Base-by-base conservation (phyloP, 2,113 vertebrate species). In the Percina caprodes region DNA sequence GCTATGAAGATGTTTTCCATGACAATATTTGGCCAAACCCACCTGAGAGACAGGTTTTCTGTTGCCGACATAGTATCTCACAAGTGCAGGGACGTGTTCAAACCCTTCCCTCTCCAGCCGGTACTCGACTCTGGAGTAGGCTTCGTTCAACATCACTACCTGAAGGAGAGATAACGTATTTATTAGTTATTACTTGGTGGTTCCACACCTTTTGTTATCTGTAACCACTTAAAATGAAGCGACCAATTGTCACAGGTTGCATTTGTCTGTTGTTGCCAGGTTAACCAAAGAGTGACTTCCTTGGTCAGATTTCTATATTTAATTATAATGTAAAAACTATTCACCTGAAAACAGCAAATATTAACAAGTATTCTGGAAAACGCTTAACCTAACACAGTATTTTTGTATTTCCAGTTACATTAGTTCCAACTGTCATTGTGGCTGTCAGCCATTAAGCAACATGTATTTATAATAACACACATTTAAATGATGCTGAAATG, bases 61-160 rank as follows among this genome's bases (percentile, higher is more conserved):
- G 92, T 96, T 99, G 81, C 98, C 98, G 65, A 99, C 98, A 0
- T 99, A 98, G 92, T 90, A 99, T 81, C 97, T 93, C 5, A 99
- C 96, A 24, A 99, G 95, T 3, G 97, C 97, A 0, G 98, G 98
- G 69, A 99, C 86, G 19, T 93, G 98, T 95, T 98, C 97, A 1
- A 99, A 99, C 39, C 96, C 96, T 85, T 99, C 98, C 45, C 90
- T 94, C 81, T 99, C 98, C 24, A 99, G 94, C 46, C 95, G 96
- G 90, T 97, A 99, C 93, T 99, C 97, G 60, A 98, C 94, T 0
- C 97, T 96, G 69, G 96, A 96, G 90, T 98, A 98, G 74, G 97
- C 97, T 92, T 98, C 98, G 0, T 95, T 99, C 89, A 98, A 90
- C 77, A 95, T 94, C 72, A 97, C 91, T 5, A 98, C 93, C 8